A percentile compares a stretch with the other conserved stretches of the same genome.
phyloP scores from a whole-genome alignment of 2,888 invertebrate species.

The Scelioninae gen. 2 region DNA sequence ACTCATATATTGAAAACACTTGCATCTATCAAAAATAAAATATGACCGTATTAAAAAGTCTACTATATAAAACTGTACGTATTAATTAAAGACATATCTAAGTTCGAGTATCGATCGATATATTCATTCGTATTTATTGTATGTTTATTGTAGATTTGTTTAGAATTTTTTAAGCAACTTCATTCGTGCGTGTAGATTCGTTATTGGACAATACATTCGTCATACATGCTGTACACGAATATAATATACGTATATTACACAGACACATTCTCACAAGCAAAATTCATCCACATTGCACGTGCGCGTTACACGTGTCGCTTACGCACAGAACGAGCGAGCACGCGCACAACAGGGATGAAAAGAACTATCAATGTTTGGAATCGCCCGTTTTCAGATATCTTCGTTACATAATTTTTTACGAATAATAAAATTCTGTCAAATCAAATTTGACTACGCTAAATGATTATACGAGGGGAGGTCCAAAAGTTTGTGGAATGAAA shows the following conservation, averaged over 20 bases:
- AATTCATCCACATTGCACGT: slow-evolving; percentile 57
- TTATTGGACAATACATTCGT: slow-evolving; percentile 41
- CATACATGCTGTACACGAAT: slow-evolving; percentile 49
- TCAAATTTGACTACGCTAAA: too few species aligned
- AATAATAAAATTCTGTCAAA: too few species aligned
- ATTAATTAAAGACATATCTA: neutral
- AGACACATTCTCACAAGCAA: slow-evolving; percentile 50
- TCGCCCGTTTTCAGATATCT: too few species aligned
- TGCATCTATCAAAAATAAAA: too few species aligned
- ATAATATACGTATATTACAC: slow-evolving; percentile 36
- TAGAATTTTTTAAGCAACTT: slow-evolving; percentile 28
- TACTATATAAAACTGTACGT: neutral
- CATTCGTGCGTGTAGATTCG: slow-evolving; percentile 46
- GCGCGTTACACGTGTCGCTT: slow-evolving; percentile 60
- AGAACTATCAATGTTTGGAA: slow-evolving; percentile 27
- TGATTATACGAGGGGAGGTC: too few species aligned
- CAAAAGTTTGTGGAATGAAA: too few species aligned
- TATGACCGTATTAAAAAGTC: slow-evolving; percentile 5
- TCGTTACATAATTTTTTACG: too few species aligned
- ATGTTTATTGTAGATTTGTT: slow-evolving; percentile 18
- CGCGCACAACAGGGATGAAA: slow-evolving; percentile 56
- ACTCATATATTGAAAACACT: too few species aligned
- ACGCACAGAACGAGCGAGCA: slow-evolving; percentile 55
- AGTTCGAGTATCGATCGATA: neutral
- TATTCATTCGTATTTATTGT: neutral